Base-by-base conservation (phyloP, 2,113 vertebrate species). In the Hassar affinis region DNA sequence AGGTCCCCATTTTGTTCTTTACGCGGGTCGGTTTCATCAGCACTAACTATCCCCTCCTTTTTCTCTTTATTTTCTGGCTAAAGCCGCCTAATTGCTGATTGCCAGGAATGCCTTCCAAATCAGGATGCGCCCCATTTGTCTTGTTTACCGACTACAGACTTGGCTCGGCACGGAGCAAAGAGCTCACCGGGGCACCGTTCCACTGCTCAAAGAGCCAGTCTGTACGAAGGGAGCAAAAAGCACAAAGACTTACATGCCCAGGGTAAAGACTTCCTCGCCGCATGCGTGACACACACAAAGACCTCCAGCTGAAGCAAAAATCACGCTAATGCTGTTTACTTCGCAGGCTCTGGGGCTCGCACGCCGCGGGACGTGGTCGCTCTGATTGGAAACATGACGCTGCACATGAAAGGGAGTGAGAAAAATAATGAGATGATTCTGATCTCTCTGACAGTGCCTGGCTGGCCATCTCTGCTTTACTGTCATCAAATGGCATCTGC, bases 61-160 rank as follows among this genome's bases (percentile, higher is more conserved):
- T 56, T 35, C 17, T 59, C 61, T 47, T 38, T 45, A 11, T 59
- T 33, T 86, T 78, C 49, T 69, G 74, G 59, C 51, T 27, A n/a
- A 61, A 61, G 51, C 33, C 3, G 80, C 66, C 51, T 79, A 85
- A 86, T 59, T 84, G 81, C 51, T 66, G 62, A 80, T 85, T 81
- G 80, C 82, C 79, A 86, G 64, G 78, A 79, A 85, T 77, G 78
- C 51, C 42, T 64, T 88, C 72, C 84, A 87, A 81, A 84, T 90
- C 78, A 80, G 18, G 14, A 84, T 38, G 66, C 54, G 83, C 77
- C 85, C 84, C 85, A 90, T 90, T 90, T 87, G 88, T 91, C 84
- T 86, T 89, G 85, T 88, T 88, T 83, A 72, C 74, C 77, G 81
- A 92, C 86, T 87, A 88, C 85, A 83, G 86, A 81, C 71, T 18